Conservation (phyloP, 2,888 invertebrate species). For the Ectemnius cavifrons region DNA sequence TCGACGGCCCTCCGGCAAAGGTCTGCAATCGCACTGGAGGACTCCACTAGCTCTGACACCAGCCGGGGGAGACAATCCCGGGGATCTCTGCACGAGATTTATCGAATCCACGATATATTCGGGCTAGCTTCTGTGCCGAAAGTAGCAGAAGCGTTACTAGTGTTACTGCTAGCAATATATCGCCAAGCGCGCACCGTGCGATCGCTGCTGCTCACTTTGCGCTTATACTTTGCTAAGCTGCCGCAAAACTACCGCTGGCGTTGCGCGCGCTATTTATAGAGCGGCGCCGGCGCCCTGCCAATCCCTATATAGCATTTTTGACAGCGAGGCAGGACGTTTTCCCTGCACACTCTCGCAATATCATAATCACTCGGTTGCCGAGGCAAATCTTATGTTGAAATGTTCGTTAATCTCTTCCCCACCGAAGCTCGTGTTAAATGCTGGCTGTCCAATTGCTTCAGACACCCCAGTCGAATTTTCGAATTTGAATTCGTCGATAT, state of each 20-base stretch:
- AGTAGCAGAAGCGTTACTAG: constrained; percentile 2
- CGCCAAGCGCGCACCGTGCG: constrained; percentile 31
- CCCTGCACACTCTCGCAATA: background rate
- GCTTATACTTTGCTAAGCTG: constrained; percentile 33
- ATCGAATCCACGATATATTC: background rate
- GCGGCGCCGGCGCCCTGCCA: constrained; percentile 68
- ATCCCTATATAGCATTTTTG: constrained; percentile 62
- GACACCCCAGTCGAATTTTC: too few species aligned
- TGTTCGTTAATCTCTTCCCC: too few species aligned
- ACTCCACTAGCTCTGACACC: background rate
- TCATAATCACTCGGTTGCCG: background rate
- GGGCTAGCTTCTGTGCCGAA: background rate
- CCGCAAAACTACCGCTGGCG: constrained; percentile 48
- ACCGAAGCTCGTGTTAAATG: too few species aligned
- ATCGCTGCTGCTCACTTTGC: constrained; percentile 27
- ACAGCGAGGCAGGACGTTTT: constrained; percentile 7
- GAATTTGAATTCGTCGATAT: too few species aligned
- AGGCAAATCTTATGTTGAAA: too few species aligned
- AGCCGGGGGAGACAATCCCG: background rate
- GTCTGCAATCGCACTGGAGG: too few species aligned
- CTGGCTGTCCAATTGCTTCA: too few species aligned
- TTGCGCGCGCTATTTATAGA: constrained; percentile 64
- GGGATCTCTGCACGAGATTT: too few species aligned
- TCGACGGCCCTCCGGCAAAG: too few species aligned
- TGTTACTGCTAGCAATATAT: constrained; percentile 33